phyloP scores from a whole-genome alignment of 2,113 vertebrate species.

The Machaerirhynchus nigripectus region DNA sequence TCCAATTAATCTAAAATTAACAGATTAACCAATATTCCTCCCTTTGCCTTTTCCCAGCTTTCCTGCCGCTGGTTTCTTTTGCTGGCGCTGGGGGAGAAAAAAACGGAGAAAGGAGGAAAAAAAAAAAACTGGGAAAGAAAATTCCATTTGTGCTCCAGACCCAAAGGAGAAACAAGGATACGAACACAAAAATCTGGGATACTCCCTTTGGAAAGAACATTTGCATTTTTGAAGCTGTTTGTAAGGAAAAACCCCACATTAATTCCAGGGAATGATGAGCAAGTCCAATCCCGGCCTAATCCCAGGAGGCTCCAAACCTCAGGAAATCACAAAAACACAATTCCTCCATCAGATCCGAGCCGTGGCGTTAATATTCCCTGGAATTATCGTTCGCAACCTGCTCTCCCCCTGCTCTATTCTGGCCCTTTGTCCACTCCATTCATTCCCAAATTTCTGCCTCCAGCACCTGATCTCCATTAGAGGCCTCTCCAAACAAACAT shows the following conservation, averaged over 20 bases:
- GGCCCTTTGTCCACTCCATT: background rate
- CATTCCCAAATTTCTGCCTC: background rate
- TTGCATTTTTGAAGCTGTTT: background rate
- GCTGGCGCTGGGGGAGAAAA: background rate
- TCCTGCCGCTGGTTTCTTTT: background rate
- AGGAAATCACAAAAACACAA: background rate
- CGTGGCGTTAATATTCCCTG: background rate
- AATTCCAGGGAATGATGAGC: background rate
- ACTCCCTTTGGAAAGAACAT: background rate
- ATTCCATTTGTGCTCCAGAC: background rate
- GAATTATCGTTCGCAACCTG: background rate
- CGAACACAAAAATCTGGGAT: background rate
- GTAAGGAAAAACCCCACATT: background rate
- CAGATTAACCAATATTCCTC: background rate
- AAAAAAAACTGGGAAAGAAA: background rate
- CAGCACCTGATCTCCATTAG: conserved; percentile 53
- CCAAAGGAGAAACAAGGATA: background rate
- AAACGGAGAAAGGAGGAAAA: background rate
- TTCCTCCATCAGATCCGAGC: background rate
- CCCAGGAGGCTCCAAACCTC: background rate
- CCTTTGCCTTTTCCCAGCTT: background rate
- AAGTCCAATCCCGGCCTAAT: background rate
- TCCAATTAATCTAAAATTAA: background rate
- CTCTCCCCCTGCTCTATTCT: background rate
- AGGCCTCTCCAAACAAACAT: background rate